A percentile compares a stretch with the other conserved stretches of the same genome.
Evolutionary conservation across 2,888 invertebrate genomes (phyloP).

Genomic region (Ptychoptera contaminata): DNA sequence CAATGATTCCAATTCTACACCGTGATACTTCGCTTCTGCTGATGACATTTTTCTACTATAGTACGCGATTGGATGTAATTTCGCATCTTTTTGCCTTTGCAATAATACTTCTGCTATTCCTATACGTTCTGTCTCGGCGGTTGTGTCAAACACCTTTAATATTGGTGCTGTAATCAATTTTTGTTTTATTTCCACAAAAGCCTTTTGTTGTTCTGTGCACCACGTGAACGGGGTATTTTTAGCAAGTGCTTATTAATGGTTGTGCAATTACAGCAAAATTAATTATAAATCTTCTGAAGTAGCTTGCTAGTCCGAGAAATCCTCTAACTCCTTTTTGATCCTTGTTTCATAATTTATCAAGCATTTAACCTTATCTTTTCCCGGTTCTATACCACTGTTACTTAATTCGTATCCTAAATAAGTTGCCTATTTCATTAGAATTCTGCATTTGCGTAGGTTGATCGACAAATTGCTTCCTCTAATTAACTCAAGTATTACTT

Average conservation of each 20-base stretch:
- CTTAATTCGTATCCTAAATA: no score
- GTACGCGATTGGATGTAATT: slow-evolving; percentile 5
- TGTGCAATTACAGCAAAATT: not conserved
- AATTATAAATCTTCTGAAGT: not conserved
- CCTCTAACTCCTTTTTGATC: no score
- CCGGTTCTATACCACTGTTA: no score
- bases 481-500: no score
- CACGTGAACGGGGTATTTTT: slow-evolving; percentile 1
- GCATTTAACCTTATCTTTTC: no score
- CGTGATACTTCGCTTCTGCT: slow-evolving; percentile 3
- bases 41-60: slow-evolving; percentile 5
- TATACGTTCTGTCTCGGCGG: slow-evolving; percentile 2
- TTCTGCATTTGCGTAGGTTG: no score
- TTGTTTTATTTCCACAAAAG: slow-evolving; percentile 3
- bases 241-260: not conserved
- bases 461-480: no score
- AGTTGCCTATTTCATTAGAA: no score
- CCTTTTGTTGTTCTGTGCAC: no score
- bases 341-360: no score
- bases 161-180: no score
- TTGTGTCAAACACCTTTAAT: no score
- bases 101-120: slow-evolving; percentile 3
- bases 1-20: slow-evolving; percentile 7
- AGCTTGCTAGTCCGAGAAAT: slow-evolving; percentile 4
- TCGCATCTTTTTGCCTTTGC: not conserved